These are phyloP conservation scores for Crossocerus cetratus DNA, from an alignment of 2,888 invertebrate species.

Conservation along the genomic window DNA sequence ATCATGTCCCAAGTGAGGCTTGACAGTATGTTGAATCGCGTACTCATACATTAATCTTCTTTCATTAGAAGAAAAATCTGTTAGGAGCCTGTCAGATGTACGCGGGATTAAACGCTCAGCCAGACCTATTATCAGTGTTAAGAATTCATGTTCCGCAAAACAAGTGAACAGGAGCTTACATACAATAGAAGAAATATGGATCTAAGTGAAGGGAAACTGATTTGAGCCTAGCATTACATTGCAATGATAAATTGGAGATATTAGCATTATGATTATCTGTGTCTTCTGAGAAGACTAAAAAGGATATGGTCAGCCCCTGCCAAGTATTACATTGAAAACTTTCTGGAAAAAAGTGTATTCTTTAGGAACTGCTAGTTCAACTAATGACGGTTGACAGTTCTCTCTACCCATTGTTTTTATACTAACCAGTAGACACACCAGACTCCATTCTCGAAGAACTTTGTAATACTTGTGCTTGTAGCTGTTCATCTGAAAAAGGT, in stretches of 20 bases:
- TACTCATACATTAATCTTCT: conserved; percentile 73
- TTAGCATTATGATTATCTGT: conserved; percentile 9
- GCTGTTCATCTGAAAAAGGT: not conserved
- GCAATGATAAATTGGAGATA: too few species aligned
- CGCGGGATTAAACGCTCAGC: conserved; percentile 72
- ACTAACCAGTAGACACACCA: conserved; percentile 68
- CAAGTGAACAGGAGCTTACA: too few species aligned
- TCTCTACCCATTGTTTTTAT: conserved; percentile 5
- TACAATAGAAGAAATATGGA: too few species aligned
- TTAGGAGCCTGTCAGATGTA: conserved; percentile 73
- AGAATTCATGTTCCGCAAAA: conserved; percentile 46
- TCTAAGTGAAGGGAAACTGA: conserved; percentile 4
- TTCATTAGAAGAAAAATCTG: conserved; percentile 75
- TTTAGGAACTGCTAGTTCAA: conserved; percentile 48
- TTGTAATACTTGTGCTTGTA: not conserved
- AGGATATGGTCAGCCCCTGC: conserved; percentile 73
- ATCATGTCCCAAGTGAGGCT: conserved; percentile 69
- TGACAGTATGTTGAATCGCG: conserved; percentile 69
- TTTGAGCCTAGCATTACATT: too few species aligned
- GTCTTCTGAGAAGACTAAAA: conserved; percentile 70
- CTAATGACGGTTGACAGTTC: conserved; percentile 8
- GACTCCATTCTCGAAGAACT: not conserved
- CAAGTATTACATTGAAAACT: conserved; percentile 66
- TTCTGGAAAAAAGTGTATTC: conserved; percentile 72
- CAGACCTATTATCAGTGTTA: conserved; percentile 68